Evolutionary conservation across 2,113 vertebrate genomes (phyloP).

Genomic region (Hippopotamus amphibius): DNA sequence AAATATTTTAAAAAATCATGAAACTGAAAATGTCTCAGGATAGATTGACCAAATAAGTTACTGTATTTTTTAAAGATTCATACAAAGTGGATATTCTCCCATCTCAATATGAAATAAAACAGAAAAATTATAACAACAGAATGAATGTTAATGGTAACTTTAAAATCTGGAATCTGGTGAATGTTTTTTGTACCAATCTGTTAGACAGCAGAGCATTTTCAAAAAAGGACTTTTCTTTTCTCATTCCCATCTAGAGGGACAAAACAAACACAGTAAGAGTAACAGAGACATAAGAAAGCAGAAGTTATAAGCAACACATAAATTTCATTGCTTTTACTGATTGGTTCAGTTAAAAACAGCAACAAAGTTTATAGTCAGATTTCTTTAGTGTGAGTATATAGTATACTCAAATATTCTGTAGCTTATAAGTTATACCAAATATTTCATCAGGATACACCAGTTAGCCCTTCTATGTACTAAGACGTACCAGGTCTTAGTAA

Average conservation of each 20-base stretch:
- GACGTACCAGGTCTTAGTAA: slow-evolving; percentile 55
- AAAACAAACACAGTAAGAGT: slow-evolving; percentile 44
- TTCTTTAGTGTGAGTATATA: slow-evolving; percentile 75
- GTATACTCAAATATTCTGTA: slow-evolving; percentile 75
- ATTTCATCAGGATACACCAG: slow-evolving; percentile 80
- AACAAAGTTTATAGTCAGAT: slow-evolving; percentile 68
- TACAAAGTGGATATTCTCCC: slow-evolving; percentile 32
- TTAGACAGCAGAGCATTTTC: slow-evolving; percentile 26
- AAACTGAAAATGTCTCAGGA: slow-evolving; percentile 47
- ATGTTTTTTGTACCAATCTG: slow-evolving; percentile 15
- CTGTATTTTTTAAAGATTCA: slow-evolving; percentile 41
- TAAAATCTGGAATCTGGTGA: slow-evolving; percentile 32
- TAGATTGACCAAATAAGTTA: slow-evolving; percentile 25
- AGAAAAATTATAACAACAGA: slow-evolving; percentile 25
- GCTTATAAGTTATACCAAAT: slow-evolving; percentile 81
- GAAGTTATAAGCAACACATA: slow-evolving; percentile 58
- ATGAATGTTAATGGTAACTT: slow-evolving; percentile 31
- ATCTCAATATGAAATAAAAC: slow-evolving; percentile 37
- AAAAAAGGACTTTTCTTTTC: slow-evolving; percentile 44
- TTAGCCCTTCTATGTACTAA: slow-evolving; percentile 75
- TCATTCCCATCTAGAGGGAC: slow-evolving; percentile 49
- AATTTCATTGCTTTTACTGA: slow-evolving; percentile 78
- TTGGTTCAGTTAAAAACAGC: slow-evolving; percentile 82
- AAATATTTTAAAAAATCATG: slow-evolving; percentile 60
- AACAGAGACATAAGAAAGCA: slow-evolving; percentile 33